Base-by-base conservation (phyloP, 2,888 invertebrate species). In the Hipparchia sbordonii region DNA sequence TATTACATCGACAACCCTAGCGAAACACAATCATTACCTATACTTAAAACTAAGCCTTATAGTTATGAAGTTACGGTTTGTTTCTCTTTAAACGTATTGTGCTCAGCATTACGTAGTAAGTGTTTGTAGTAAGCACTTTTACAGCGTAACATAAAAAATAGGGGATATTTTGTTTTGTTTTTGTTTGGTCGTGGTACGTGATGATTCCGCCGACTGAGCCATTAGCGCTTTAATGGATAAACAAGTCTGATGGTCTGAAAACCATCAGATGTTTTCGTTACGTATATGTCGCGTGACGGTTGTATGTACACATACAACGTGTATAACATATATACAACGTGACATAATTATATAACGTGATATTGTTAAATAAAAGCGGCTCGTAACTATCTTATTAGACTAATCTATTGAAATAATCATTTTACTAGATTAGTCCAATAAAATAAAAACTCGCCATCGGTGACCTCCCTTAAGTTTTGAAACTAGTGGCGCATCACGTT, bases 1-100 rank as follows among this genome's bases (percentile, higher is more conserved):
- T 8, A 59, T 23, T 9, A 33, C n/a, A 59, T 59, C 59, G 59
- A 59, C 59, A 59, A 59, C 59, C 59, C 59, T 59, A 59, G 8
- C 2, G 23, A 9, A 9, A 33, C 33, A 33, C 59, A 33, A 33
- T 33, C 8, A 8, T 59, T 9, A 8, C 59, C 23, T 23, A 23
- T 23, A 59, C 9, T 59, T 33, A 13, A 59, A 9, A 9, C 7
- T 8, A 2, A 59, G 9, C 33, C 59, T 59, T 59, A 33, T 23
- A 0, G 0, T 3, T 4, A 33, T 33, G 1, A 0, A 9, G 33
- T 33, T 59, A 59, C 23, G 59, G 33, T 59, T 33, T 59, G 23
- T 3, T 59, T 59, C 9, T 33, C 8, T 23, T 33, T 33, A 33
- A 33, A 1, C 8, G 9, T 59, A 6, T 23, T 2, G 13, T 13